These are phyloP conservation scores for Neodontobutis hainanensis DNA, from an alignment of 2,113 vertebrate genomes.

Conservation along the genomic window DNA sequence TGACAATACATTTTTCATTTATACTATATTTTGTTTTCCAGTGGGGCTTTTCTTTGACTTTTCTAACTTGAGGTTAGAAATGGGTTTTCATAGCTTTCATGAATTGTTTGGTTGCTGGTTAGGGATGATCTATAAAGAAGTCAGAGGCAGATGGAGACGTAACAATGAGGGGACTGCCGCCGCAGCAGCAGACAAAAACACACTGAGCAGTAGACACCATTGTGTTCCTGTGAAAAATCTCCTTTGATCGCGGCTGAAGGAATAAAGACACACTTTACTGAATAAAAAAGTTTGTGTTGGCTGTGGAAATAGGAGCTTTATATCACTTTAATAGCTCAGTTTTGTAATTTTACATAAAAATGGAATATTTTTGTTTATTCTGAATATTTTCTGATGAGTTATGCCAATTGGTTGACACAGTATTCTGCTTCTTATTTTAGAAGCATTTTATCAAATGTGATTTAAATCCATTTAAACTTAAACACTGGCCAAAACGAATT, in stretches of 20 bases:
- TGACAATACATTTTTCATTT: not conserved
- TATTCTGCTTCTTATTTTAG: not conserved
- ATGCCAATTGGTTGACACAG: constrained; percentile 1
- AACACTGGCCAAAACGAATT: not conserved
- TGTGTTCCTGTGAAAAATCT: constrained; percentile 21
- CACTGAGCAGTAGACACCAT: constrained; percentile 24
- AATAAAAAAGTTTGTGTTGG: not conserved
- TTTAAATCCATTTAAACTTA: constrained; percentile 1
- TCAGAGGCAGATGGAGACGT: constrained; percentile 40
- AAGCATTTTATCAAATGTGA: not conserved
- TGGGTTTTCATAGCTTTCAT: constrained; percentile 14
- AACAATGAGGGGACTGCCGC: constrained; percentile 33
- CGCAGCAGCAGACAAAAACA: constrained; percentile 27
- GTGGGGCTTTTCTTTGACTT: not conserved
- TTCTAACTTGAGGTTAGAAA: constrained; percentile 6
- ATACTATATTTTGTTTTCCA: not conserved
- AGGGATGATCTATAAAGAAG: constrained; percentile 36
- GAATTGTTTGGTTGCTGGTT: constrained; percentile 29
- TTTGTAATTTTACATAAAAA: not conserved
- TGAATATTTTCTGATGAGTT: no score
- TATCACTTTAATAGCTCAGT: not conserved
- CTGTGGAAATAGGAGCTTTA: not conserved
- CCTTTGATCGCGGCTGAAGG: constrained; percentile 30
- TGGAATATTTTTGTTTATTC: no score
- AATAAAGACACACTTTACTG: not conserved